phyloP scores from a whole-genome alignment of 2,888 invertebrate species.

The Nymphalis urticae region DNA sequence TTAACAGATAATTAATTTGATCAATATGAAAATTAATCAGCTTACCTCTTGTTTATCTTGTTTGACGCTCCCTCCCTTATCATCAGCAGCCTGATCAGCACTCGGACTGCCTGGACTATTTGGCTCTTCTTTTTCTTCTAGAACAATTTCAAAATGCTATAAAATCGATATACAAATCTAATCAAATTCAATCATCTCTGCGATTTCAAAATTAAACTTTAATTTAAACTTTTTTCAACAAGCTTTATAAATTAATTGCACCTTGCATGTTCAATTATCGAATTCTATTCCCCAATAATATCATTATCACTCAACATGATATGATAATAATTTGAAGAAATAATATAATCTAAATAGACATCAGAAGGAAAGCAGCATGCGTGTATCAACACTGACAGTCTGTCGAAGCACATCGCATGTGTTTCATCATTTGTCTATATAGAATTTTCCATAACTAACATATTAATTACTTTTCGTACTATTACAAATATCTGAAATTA shows the following conservation, averaged over 20 bases:
- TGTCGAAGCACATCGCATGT: slow-evolving; percentile 63
- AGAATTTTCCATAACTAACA: no score
- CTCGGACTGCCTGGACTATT: slow-evolving; percentile 61
- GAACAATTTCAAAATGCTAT: slow-evolving; percentile 19
- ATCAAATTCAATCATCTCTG: no score
- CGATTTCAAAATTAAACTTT: no score
- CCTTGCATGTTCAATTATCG: no score
- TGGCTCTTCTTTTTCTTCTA: slow-evolving; percentile 70
- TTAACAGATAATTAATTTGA: no score
- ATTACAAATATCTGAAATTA: no score
- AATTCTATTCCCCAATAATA: no score
- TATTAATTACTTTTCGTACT: no score
- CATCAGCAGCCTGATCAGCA: slow-evolving; percentile 43
- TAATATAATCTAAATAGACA: slow-evolving; percentile 11
- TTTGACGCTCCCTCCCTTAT: slow-evolving; percentile 54
- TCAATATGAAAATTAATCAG: background rate
- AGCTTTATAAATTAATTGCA: no score
- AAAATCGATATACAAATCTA: no score
- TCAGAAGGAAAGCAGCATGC: slow-evolving; percentile 74
- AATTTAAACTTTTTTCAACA: no score
- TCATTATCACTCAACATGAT: no score
- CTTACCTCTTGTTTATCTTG: slow-evolving; percentile 72
- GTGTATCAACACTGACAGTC: slow-evolving; percentile 60
- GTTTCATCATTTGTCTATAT: slow-evolving; percentile 51
- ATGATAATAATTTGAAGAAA: background rate